Conservation (phyloP, 2,888 invertebrate genomes). For the Scaptomyza polygonia region DNA sequence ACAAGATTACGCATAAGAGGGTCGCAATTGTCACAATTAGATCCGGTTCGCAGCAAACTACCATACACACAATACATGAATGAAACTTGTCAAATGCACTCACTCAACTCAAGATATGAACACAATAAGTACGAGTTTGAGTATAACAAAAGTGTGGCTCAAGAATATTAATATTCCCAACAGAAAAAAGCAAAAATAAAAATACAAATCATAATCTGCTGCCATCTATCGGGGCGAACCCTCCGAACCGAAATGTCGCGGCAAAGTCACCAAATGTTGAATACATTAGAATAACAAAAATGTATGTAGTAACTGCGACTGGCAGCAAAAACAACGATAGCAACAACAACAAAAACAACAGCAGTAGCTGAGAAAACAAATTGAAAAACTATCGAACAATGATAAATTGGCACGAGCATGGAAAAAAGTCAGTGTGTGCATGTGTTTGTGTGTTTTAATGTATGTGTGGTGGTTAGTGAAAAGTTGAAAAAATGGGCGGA, state of each 20-base stretch:
- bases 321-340: conserved; percentile 21
- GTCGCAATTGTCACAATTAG: conserved; percentile 46
- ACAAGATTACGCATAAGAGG: conserved; percentile 27
- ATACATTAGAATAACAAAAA: conserved; percentile 62
- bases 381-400: conserved; percentile 80
- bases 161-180: conserved; percentile 21
- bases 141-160: conserved; percentile 17
- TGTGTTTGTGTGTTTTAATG: conserved; percentile 3
- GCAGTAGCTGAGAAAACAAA: conserved; percentile 66
- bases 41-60: conserved; percentile 12
- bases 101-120: conserved; percentile 48
- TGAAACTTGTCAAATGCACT: conserved; percentile 52
- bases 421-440: conserved; percentile 37
- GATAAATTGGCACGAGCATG: conserved; percentile 77
- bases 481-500: conserved; percentile 81
- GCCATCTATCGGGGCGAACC: conserved; percentile 35
- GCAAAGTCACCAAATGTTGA: conserved; percentile 56
- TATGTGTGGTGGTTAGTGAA: conserved; percentile 67
- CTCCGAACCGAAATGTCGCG: conserved; percentile 42
- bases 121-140: conserved; percentile 29
- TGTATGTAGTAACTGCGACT: conserved; percentile 35
- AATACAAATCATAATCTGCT: conserved; percentile 12
- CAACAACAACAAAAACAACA: conserved; percentile 17
- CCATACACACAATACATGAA: conserved; percentile 5
- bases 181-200: background rate